Evolutionary conservation across 2,797 vertebrate species (phyloP), one percentile per base, ranked within the genome.

Genomic region (Sternarchorhynchus goeldii): DNA sequence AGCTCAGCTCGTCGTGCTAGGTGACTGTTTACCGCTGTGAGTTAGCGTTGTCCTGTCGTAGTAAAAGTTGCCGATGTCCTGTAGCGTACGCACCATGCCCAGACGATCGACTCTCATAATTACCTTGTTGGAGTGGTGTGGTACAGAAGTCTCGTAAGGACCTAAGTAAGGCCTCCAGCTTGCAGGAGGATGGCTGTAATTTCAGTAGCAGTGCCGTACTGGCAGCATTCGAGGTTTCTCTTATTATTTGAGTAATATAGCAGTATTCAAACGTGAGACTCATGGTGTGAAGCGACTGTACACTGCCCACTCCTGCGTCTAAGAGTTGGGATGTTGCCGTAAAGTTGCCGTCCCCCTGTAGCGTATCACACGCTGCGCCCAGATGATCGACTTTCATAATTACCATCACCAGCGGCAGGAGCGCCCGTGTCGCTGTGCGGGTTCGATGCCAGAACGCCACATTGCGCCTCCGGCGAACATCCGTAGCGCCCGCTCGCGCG

Each of bases 321-420:
- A 12, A 2, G 32, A 39, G 32, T 65, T 36, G 14, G 25, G 18
- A 12, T 25, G n/a, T 6, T n/a, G n/a, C 14, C 12, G 39, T 69
- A 69, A 68, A 68, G 65, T 69, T 53, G 20, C 66, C 66, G 16
- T 53, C 6, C 31, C 29, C 67, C 67, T 68, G 67, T 70, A 70
- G 67, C 67, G 67, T 31, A 18, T 2, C 67, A 17, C 31, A 17
- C 31, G 66, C 17, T 16, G 66, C 45, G 66, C 18, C 66, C 66
- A 69, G 66, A 70, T 70, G 67, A 70, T 70, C 25, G 16, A 53
- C 25, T 32, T 53, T 70, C 39, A n/a, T 70, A 55, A 70, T 70
- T 70, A 70, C 21, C 58, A 14, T 60, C 10, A 29, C 7, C 45
- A 21, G 58, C 21, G 25, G 8, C 25, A 29, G 66, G 50, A 68